Conservation (phyloP, 2,113 vertebrate species). For the Arothron firmamentum region DNA sequence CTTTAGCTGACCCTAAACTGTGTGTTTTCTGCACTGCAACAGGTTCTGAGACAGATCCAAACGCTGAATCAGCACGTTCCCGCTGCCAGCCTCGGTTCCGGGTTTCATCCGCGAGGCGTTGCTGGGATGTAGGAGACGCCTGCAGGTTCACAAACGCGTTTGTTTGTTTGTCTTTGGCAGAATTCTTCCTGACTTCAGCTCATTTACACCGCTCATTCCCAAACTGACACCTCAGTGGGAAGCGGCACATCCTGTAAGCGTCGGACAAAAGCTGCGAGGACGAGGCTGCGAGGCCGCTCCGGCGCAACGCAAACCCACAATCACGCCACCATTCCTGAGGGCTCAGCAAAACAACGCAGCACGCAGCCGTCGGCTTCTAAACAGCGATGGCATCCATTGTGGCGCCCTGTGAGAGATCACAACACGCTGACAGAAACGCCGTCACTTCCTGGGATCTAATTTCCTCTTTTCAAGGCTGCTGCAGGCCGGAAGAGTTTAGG, state of each 20-base stretch:
- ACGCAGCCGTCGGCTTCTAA: constrained; percentile 35
- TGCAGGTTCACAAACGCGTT: constrained; percentile 24
- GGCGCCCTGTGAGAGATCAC: constrained; percentile 43
- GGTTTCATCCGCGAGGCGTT: too few species aligned
- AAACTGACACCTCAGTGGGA: constrained; percentile 43
- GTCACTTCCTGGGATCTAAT: background rate
- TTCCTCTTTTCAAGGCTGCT: background rate
- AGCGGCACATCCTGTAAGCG: constrained; percentile 42
- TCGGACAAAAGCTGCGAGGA: constrained; percentile 26
- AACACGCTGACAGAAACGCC: constrained; percentile 32
- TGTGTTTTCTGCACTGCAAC: too few species aligned
- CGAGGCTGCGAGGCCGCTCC: constrained; percentile 33
- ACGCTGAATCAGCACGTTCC: too few species aligned
- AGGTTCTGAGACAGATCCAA: too few species aligned
- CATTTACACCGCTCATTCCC: constrained; percentile 31
- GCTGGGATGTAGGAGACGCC: background rate
- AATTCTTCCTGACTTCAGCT: constrained; percentile 29
- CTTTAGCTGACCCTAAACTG: too few species aligned
- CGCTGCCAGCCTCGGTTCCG: too few species aligned
- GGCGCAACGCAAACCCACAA: constrained; percentile 12
- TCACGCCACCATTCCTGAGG: constrained; percentile 43
- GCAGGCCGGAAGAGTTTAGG: constrained; percentile 22
- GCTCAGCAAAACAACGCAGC: constrained; percentile 54
- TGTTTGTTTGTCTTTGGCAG: constrained; percentile 19
- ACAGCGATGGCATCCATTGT: constrained; percentile 39